Conservation (phyloP, 2,888 invertebrate genomes). For the Lacanobia wlatinum region DNA sequence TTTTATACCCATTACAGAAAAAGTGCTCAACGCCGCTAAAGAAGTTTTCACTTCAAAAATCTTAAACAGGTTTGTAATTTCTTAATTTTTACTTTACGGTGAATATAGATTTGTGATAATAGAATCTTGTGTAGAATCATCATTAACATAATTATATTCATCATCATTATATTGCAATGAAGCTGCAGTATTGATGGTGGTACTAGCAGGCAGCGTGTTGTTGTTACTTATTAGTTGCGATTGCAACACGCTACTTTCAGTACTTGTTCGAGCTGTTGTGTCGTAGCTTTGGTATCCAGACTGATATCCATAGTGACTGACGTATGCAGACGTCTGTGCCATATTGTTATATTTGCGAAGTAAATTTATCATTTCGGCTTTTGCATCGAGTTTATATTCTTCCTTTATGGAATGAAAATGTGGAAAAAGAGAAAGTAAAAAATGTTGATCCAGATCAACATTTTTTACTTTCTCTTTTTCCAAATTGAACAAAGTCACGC, state of each 20-base stretch:
- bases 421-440: conserved; percentile 24
- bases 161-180: conserved; percentile 18
- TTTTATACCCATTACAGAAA: no score
- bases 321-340: conserved; percentile 5
- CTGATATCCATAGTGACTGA: conserved; percentile 12
- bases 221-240: not conserved
- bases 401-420: conserved; percentile 11
- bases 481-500: no score
- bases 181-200: conserved; percentile 10
- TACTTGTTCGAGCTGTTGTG: conserved; percentile 7
- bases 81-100: conserved; percentile 12
- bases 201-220: not conserved
- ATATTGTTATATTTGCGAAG: conserved; percentile 18
- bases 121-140: conserved; percentile 29
- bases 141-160: conserved; percentile 21
- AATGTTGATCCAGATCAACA: conserved; percentile 29
- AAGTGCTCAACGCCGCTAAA: no score
- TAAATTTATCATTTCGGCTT: conserved; percentile 15
- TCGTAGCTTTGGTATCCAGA: not conserved
- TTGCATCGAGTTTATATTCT: conserved; percentile 14
- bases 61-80: no score
- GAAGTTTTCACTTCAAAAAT: no score
- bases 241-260: conserved; percentile 14
- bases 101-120: conserved; percentile 13
- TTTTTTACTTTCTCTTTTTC: no score